Conservation (phyloP, 2,797 vertebrate species). For the Sylvia borin region DNA sequence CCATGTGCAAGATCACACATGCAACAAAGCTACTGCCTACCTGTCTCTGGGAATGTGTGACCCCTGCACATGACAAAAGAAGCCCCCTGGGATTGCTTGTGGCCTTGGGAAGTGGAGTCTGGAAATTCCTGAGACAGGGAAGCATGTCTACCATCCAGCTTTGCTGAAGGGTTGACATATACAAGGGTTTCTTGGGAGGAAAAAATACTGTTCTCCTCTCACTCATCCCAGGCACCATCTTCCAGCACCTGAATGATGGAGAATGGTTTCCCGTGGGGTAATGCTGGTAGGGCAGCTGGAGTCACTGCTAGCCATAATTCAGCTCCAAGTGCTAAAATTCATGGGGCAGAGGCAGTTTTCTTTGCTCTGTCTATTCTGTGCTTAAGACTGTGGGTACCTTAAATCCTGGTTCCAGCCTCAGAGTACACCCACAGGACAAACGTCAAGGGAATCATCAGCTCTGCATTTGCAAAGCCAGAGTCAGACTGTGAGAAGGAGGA, state of each 20-base stretch:
- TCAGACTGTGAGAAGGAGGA: background rate
- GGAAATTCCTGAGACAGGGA: background rate
- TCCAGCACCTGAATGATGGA: background rate
- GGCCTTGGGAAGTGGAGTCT: background rate
- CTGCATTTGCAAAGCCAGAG: background rate
- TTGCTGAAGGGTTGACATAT: background rate
- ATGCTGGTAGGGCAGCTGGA: background rate
- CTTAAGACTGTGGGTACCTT: background rate
- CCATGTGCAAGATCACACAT: background rate
- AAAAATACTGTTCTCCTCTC: background rate
- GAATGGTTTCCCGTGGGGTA: background rate
- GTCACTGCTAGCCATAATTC: background rate
- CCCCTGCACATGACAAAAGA: background rate
- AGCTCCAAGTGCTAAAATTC: background rate
- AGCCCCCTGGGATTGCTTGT: background rate
- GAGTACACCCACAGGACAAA: background rate
- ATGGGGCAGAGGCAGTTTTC: background rate
- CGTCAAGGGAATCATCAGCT: background rate
- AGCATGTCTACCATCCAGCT: background rate
- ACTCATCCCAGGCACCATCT: background rate
- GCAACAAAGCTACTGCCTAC: background rate
- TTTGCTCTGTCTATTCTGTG: background rate
- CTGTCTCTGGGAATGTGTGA: accelerated
- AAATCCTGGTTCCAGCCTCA: background rate
- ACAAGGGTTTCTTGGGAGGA: background rate